Conservation (phyloP, 2,113 vertebrate species). For the Gadus chalcogrammus region DNA sequence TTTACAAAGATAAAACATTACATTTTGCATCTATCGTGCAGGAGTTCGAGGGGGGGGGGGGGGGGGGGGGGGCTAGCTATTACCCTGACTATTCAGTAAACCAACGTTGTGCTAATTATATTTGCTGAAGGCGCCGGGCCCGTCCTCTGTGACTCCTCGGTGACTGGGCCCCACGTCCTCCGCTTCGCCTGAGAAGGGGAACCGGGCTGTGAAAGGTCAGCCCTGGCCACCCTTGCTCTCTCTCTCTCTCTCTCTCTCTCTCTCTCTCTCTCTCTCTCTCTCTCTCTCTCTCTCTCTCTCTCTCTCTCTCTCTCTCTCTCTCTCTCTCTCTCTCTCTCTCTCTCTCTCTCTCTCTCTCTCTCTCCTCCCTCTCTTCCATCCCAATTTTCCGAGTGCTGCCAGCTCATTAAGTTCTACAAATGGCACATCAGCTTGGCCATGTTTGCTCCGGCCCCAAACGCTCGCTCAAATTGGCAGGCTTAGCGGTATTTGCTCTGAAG, state of each 20-base stretch:
- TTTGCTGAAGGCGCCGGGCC: conserved; percentile 56
- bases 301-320: conserved; percentile 17
- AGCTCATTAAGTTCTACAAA: conserved; percentile 93
- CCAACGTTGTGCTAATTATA: conserved; percentile 65
- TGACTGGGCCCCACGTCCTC: conserved; percentile 45
- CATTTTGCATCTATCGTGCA: neutral
- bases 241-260: conserved; percentile 19
- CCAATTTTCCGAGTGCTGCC: conserved; percentile 66
- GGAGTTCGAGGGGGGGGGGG: too few relatives aligned
- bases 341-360: conserved; percentile 42
- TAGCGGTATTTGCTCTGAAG: conserved; percentile 82
- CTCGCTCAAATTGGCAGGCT: conserved; percentile 84
- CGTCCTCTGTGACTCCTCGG: conserved; percentile 17
- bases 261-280: conserved; percentile 11
- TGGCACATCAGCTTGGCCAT: conserved; percentile 77
- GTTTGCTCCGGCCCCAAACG: conserved; percentile 75
- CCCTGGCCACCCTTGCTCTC: conserved; percentile 43
- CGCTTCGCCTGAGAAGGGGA: conserved; percentile 52
- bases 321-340: neutral
- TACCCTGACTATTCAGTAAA: conserved; percentile 60
- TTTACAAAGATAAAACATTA: neutral
- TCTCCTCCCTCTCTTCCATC: conserved; percentile 27
- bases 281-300: conserved; percentile 12
- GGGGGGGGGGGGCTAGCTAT: conserved; percentile 29
- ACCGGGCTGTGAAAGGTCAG: conserved; percentile 59